Evolutionary conservation across 2,113 vertebrate species (phyloP), one percentile per base, ranked within the genome.

Genomic region (Phyllostomus hastatus): DNA sequence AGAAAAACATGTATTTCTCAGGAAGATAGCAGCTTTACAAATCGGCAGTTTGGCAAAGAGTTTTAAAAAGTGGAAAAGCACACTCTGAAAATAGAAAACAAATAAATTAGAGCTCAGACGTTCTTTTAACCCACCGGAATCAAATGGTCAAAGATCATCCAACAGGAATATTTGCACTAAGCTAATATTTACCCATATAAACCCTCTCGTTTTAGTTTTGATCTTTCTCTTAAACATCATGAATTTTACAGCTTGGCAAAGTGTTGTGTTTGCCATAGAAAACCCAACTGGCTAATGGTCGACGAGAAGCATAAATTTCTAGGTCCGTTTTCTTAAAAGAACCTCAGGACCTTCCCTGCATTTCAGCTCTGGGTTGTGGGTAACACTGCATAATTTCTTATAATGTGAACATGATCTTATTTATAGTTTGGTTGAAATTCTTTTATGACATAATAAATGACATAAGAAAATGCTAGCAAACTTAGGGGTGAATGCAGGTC

Each of bases 211-310:
- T 94, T 96, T 86, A 96, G 90, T 94, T 97, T 96, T 97, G 96
- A 97, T 97, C 96, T 93, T 97, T 97, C 96, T 97, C 96, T 97
- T 97, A 96, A 97, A 97, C 72, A 86, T 97, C 83, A 97, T 95
- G 96, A 94, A 95, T 97, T 97, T 97, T 97, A 97, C 67, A 96
- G 96, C 93, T 96, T 96, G 97, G 98, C 94, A 91, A 96, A 97
- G 88, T 91, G 92, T 84, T 86, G 83, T 85, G 35, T 86, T 97
- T 97, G 83, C 91, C 48, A 52, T 96, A 90, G 95, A 94, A 97
- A 97, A 96, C 91, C 93, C 96, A 90, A 96, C 96, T 82, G 89
- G 75, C 97, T 96, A 95, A 91, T 88, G 86, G 94, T 54, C 94
- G 82, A 96, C 57, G 80, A 54, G 79, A 97, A 95, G 91, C 35